phyloP scores from a whole-genome alignment of 2,888 invertebrate species.

The Unio pictorum region DNA sequence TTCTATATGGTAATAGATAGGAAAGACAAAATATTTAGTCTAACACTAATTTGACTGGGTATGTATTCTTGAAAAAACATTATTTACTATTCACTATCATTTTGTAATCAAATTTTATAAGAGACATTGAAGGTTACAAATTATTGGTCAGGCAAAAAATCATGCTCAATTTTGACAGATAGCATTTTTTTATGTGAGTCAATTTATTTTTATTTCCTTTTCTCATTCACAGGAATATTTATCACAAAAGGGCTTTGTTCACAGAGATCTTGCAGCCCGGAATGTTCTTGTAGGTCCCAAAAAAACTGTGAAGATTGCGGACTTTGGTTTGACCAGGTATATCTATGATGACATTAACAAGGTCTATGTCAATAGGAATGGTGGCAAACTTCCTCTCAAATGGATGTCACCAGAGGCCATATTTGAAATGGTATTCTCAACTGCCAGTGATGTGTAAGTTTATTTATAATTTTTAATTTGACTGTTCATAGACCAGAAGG shows the following conservation, averaged over 20 bases:
- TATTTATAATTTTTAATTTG: neutral
- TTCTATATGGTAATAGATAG: too few species aligned
- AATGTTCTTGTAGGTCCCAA: slow-evolving; percentile 63
- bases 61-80: too few species aligned
- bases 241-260: slow-evolving; percentile 66
- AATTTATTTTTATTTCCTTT: neutral
- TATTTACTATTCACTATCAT: too few species aligned
- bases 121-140: too few species aligned
- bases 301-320: slow-evolving; percentile 66
- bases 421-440: slow-evolving; percentile 65
- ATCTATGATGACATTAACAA: slow-evolving; percentile 64
- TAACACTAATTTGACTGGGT: too few species aligned
- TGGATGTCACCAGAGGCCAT: slow-evolving; percentile 70
- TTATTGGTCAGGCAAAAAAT: too few species aligned
- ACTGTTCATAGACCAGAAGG: too few species aligned
- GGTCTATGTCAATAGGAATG: slow-evolving; percentile 63
- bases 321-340: slow-evolving; percentile 69
- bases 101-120: too few species aligned
- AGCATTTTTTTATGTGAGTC: too few species aligned
- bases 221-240: slow-evolving; percentile 60
- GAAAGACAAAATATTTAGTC: too few species aligned
- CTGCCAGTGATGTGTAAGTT: slow-evolving; percentile 69
- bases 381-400: slow-evolving; percentile 66
- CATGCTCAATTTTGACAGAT: too few species aligned
- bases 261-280: slow-evolving; percentile 68